Conservation (phyloP, 2,113 vertebrate genomes). For the Ictalurus punctatus region DNA sequence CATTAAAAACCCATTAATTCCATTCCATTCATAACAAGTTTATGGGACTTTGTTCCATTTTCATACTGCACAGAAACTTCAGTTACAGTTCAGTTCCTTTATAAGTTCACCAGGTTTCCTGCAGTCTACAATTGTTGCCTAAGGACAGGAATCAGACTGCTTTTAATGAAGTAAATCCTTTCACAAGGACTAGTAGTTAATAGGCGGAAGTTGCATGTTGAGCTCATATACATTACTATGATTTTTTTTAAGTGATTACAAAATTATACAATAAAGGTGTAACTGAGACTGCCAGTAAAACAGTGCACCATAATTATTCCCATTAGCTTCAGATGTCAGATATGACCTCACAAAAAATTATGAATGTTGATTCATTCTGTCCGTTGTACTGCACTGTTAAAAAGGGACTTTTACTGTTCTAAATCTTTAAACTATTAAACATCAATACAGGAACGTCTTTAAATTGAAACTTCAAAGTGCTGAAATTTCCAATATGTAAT, state of each 20-base stretch:
- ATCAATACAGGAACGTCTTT: background rate
- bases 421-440: background rate
- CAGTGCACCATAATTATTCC: background rate
- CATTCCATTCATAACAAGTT: background rate
- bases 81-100: background rate
- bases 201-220: background rate
- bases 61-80: background rate
- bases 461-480: background rate
- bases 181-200: background rate
- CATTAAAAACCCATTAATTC: background rate
- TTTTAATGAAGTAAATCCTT: background rate
- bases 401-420: background rate
- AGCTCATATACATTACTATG: background rate
- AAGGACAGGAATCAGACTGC: conserved; percentile 6
- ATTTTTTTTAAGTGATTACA: background rate
- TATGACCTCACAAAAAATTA: background rate
- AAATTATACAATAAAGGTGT: background rate
- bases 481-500: background rate
- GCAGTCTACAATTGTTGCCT: background rate
- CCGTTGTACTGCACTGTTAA: background rate
- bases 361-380: background rate
- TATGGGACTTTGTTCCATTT: background rate
- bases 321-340: background rate
- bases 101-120: background rate
- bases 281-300: background rate